Evolutionary conservation across 92 coral and sea anemone species (phyloP), one percentile per base, ranked within the genome.

Genomic region (Bergia sp.): DNA sequence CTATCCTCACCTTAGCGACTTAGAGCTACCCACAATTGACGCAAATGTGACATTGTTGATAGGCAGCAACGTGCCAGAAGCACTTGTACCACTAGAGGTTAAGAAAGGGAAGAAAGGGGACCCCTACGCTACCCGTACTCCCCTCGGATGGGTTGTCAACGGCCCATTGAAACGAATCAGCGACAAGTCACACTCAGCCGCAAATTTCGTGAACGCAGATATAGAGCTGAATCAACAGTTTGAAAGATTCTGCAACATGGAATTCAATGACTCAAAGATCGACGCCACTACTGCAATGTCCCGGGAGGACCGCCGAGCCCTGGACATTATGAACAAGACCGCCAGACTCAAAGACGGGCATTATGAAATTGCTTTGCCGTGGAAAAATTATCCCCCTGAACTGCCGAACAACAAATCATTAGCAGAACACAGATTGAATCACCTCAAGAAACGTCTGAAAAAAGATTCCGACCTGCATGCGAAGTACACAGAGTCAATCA

Each of bases 351-450:
- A 76, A 53, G 87, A 92, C 12, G 94, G 94, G 0, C 94, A 92
- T 64, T 90, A 94, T 81, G 76, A 82, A 37, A 81, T 92, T 7
- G 94, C 91, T 5, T 73, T 94, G 69, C 94, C 92, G 21, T 92
- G 94, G 94, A 80, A 47, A 73, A 65, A 76, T 18, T 81, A 81
- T 55, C 86, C 94, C 13, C 85, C 94, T 1, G 38, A 43, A 21
- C 85, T 92, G 11, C 85, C 87, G 11, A 85, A 89, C 82, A 92
- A 92, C 88, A 89, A 72, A 36, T 13, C 73, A 20, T 21, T 89
- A 10, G 91, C 91, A 2, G 72, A 78, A 44, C 94, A 89, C 65
- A 73, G 90, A 15, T 81, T 92, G 23, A 80, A 50, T 49, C 88
- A 58, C 29, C 43, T 79, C 74, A 80, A 79, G 85, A 73, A 77